These are phyloP conservation scores for Apogon hyalosoma DNA, from an alignment of 2,797 vertebrate species.

Conservation along the genomic window DNA sequence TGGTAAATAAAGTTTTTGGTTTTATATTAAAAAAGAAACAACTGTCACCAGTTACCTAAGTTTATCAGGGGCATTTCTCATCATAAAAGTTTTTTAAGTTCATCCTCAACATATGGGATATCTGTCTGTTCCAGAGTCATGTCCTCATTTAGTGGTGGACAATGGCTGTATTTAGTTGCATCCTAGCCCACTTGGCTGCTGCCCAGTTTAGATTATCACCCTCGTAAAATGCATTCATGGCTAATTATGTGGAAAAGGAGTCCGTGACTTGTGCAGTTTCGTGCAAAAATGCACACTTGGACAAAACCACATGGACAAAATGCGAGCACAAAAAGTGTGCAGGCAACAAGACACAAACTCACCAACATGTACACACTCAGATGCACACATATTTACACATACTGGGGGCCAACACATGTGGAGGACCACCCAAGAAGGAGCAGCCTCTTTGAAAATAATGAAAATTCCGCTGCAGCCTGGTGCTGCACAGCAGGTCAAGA, in stretches of 20 bases:
- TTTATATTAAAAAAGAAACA: too few relatives aligned
- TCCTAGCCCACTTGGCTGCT: slow-evolving; percentile 54
- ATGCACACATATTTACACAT: slow-evolving; percentile 63
- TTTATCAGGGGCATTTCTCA: not conserved
- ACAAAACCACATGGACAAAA: slow-evolving; percentile 60
- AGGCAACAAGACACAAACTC: slow-evolving; percentile 52
- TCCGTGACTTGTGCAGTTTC: slow-evolving; percentile 61
- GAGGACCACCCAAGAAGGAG: slow-evolving; percentile 74
- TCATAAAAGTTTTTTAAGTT: not conserved
- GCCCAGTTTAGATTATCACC: slow-evolving; percentile 63
- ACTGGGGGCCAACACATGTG: slow-evolving; percentile 63
- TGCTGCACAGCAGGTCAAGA: slow-evolving; percentile 62
- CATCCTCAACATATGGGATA: slow-evolving; percentile 3
- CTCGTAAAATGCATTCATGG: slow-evolving; percentile 53
- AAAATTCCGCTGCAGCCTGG: slow-evolving; percentile 66
- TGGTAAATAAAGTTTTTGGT: too few relatives aligned
- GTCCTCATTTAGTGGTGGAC: slow-evolving; percentile 15
- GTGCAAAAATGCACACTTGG: slow-evolving; percentile 43
- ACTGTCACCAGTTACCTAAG: too few relatives aligned
- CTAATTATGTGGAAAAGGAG: slow-evolving; percentile 67
- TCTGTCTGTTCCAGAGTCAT: slow-evolving; percentile 13
- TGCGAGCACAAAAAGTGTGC: slow-evolving; percentile 58
- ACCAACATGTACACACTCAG: slow-evolving; percentile 35
- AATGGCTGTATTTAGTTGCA: slow-evolving; percentile 48
- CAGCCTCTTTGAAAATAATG: slow-evolving; percentile 72